Evolutionary conservation across 1,140 invertebrate species (phyloP).

Genomic region (Drosophila neocordata): DNA sequence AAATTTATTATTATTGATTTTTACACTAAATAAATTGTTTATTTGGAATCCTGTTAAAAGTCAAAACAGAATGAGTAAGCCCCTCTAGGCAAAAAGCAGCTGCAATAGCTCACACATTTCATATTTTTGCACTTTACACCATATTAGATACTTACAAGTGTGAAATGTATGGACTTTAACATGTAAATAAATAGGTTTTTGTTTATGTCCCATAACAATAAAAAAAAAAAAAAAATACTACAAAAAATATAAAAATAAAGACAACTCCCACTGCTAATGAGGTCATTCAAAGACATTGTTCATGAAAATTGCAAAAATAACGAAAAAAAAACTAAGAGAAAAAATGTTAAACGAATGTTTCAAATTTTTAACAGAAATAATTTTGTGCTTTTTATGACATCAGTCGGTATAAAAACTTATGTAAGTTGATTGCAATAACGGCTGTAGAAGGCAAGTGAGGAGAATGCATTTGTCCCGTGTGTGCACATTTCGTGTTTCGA

Average conservation of each 20-base stretch:
- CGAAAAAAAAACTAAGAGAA: not conserved
- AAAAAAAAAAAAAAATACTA: constrained; percentile 5
- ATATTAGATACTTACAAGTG: not conserved
- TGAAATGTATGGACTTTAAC: constrained; percentile 40
- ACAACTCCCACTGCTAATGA: constrained; percentile 35
- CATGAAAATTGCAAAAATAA: not conserved
- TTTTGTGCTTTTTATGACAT: not conserved
- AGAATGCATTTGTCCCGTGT: not conserved
- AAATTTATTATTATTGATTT: no score
- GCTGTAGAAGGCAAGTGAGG: not conserved
- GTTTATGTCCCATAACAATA: constrained; percentile 16
- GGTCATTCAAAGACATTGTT: constrained; percentile 26
- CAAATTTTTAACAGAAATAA: not conserved
- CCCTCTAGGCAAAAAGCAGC: not conserved
- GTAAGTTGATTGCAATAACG: not conserved
- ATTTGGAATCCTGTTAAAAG: no score
- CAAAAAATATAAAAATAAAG: constrained; percentile 21
- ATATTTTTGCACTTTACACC: constrained; percentile 36
- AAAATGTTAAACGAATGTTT: no score
- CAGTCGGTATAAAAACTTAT: not conserved
- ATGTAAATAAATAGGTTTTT: constrained; percentile 29
- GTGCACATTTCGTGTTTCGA: constrained; percentile 30
- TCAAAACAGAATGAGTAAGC: no score
- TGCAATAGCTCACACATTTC: constrained; percentile 42
- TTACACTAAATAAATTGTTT: no score